Percentiles rank a stretch among this genome's conserved stretches.
Evolutionary conservation across 2,888 invertebrate genomes (phyloP).

Genomic region (Zaprionus bogoriensis): DNA sequence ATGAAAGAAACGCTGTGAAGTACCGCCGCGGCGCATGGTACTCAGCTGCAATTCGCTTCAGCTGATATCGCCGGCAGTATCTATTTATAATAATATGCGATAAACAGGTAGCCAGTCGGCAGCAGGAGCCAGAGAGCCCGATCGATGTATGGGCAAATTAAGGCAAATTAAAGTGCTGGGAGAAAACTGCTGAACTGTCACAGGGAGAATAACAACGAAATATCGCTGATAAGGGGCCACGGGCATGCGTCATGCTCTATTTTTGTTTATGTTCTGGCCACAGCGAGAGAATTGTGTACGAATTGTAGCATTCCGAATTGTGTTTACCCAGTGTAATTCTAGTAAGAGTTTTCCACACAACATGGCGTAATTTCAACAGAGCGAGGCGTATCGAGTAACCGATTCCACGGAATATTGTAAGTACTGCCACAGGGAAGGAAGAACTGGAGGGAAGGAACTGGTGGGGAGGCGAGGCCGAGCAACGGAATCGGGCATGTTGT

Average conservation of each 20-base stretch:
- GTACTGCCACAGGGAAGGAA: not conserved
- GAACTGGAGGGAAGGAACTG: too few species aligned
- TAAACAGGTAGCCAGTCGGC: conserved; percentile 39
- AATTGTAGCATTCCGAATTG: not conserved
- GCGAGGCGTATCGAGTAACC: conserved; percentile 14
- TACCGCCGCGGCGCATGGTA: too few species aligned
- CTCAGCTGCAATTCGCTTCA: too few species aligned
- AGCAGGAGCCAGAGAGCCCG: too few species aligned
- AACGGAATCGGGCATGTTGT: too few species aligned
- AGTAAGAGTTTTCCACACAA: conserved; percentile 3
- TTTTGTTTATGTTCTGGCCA: not conserved
- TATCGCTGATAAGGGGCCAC: conserved; percentile 25
- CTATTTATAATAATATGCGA: conserved; percentile 8
- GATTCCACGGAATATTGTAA: not conserved
- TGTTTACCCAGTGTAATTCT: conserved; percentile 27
- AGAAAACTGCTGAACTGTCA: not conserved
- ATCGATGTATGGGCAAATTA: not conserved
- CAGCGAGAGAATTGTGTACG: conserved; percentile 1
- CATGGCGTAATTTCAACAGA: not conserved
- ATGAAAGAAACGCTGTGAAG: not conserved
- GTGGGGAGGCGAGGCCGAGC: too few species aligned
- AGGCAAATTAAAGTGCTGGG: not conserved
- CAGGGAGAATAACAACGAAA: not conserved
- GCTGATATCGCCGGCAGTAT: not conserved
- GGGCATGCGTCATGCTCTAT: conserved; percentile 25